A percentile compares a stretch with the other conserved stretches of the same genome.
Conservation (phyloP, 2,113 vertebrate species). For the Oryzias celebensis region DNA sequence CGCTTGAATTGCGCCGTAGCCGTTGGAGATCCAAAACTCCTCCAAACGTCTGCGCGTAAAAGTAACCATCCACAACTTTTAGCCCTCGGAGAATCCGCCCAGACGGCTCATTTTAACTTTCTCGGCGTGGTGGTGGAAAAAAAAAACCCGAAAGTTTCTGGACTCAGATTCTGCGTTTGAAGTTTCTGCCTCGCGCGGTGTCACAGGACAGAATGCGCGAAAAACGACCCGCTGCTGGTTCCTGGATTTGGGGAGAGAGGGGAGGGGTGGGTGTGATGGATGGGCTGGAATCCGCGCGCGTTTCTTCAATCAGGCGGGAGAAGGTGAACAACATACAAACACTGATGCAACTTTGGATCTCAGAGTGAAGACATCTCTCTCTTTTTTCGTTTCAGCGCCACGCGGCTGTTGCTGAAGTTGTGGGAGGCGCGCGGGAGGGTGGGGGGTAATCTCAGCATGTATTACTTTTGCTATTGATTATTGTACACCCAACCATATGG, state of each 20-base stretch:
- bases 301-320: conserved; percentile 59
- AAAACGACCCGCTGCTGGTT: conserved; percentile 43
- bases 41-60: conserved; percentile 43
- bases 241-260: conserved; percentile 49
- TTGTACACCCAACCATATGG: conserved; percentile 20
- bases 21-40: conserved; percentile 35
- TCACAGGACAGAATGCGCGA: conserved; percentile 58
- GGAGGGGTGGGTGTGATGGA: conserved; percentile 63
- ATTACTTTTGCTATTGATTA: conserved; percentile 24
- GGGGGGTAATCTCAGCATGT: background rate
- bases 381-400: background rate
- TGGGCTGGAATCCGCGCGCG: conserved; percentile 39
- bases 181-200: conserved; percentile 49
- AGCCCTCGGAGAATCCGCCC: conserved; percentile 35
- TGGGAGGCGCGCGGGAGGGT: background rate
- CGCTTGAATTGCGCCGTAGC: conserved; percentile 14
- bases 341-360: conserved; percentile 37
- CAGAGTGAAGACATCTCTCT: conserved; percentile 22
- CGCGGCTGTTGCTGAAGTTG: conserved; percentile 5
- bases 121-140: background rate
- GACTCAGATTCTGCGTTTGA: background rate
- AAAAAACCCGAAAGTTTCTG: background rate
- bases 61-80: conserved; percentile 67
- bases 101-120: conserved; percentile 36
- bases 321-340: conserved; percentile 46